Evolutionary conservation across 2,113 vertebrate species (phyloP).

Genomic region (Psophia crepitans): DNA sequence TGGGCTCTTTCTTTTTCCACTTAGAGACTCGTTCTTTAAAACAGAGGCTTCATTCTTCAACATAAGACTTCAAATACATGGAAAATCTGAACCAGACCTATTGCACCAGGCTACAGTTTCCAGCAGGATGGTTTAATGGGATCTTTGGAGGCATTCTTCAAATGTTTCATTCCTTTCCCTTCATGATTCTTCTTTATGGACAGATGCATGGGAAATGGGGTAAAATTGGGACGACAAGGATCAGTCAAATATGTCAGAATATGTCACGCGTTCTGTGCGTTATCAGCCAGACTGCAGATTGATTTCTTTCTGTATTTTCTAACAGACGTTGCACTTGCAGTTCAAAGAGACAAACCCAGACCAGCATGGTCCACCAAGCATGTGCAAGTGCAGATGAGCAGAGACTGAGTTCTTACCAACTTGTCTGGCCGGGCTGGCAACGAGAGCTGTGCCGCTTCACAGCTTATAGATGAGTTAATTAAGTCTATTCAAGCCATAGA

Average conservation of each 20-base stretch:
- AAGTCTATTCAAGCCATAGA: background rate
- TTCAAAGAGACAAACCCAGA: background rate
- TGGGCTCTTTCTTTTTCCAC: conserved; percentile 23
- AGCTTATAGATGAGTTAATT: too few species aligned
- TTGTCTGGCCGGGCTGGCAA: background rate
- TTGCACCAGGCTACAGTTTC: conserved; percentile 4
- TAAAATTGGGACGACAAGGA: background rate
- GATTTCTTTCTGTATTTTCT: background rate
- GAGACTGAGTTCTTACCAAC: background rate
- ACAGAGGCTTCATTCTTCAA: conserved; percentile 38
- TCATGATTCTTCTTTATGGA: background rate
- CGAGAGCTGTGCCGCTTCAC: background rate
- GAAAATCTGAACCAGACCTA: conserved; percentile 45
- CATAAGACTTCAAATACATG: conserved; percentile 1
- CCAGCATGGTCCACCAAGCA: background rate
- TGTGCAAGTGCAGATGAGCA: background rate
- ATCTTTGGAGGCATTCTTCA: conserved; percentile 5
- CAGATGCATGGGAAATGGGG: background rate
- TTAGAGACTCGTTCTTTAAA: background rate
- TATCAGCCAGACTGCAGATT: background rate
- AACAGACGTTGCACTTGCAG: background rate
- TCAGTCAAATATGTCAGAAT: background rate
- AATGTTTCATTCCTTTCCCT: conserved; percentile 28
- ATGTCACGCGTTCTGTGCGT: background rate
- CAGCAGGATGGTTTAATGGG: conserved; percentile 19